Evolutionary conservation across 1,140 invertebrate genomes (phyloP).

Genomic region (Bombus sylvicola): DNA sequence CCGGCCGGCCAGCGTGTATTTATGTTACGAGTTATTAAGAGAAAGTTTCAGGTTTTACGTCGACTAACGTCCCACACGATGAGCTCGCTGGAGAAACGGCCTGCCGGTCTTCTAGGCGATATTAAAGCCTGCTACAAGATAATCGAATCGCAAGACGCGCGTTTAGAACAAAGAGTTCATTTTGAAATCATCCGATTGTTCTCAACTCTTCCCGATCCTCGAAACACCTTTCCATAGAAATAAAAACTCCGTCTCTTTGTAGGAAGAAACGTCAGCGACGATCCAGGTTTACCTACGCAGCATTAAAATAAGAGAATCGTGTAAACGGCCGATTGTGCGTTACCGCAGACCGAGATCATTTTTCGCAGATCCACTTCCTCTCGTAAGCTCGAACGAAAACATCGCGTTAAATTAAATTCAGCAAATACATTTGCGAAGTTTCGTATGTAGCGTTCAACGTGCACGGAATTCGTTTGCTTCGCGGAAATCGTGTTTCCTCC

Average conservation of each 20-base stretch:
- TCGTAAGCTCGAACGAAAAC: not conserved
- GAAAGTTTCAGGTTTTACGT: slow-evolving; percentile 57
- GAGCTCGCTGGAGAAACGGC: slow-evolving; percentile 22
- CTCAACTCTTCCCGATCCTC: not conserved
- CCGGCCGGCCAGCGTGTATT: slow-evolving; percentile 34
- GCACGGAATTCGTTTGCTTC: slow-evolving; percentile 32
- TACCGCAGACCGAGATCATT: not conserved
- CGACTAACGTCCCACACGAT: slow-evolving; percentile 44
- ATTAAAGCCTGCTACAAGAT: not conserved
- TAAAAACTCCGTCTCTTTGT: no score
- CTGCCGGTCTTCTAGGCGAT: slow-evolving; percentile 14
- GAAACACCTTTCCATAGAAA: not conserved
- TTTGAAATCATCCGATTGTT: not conserved
- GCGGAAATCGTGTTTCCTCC: slow-evolving; percentile 36
- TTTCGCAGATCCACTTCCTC: not conserved
- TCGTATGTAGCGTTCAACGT: slow-evolving; percentile 3
- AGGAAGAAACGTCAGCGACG: no score
- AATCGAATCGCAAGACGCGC: not conserved
- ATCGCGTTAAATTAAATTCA: slow-evolving; percentile 26
- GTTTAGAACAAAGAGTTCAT: not conserved
- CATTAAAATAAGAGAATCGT: not conserved
- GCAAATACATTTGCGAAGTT: slow-evolving; percentile 13
- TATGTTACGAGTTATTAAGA: slow-evolving; percentile 65
- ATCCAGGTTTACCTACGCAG: not conserved
- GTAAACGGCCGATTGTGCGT: not conserved